A percentile compares a stretch with the other conserved stretches of the same genome.
phyloP scores from a whole-genome alignment of 2,797 vertebrate genomes.

The Myioborus miniatus region DNA sequence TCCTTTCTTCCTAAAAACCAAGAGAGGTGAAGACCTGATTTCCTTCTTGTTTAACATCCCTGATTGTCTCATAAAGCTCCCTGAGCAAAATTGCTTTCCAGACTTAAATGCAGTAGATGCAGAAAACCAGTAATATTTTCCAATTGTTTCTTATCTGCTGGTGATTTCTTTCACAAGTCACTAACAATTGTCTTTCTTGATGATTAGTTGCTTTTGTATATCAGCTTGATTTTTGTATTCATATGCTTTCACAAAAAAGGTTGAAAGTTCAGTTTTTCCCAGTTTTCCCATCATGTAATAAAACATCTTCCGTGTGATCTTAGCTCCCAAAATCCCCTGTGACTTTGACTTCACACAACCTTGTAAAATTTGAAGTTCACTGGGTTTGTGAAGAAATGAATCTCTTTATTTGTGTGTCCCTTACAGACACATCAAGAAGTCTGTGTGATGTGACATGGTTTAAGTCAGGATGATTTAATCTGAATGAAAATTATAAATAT shows the following conservation, averaged over 20 bases:
- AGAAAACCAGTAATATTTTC: conserved; percentile 26
- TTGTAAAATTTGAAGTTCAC: conserved; percentile 33
- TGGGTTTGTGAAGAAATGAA: not conserved
- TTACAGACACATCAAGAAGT: not conserved
- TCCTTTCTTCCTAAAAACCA: conserved; percentile 9
- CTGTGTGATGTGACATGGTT: not conserved
- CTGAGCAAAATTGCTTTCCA: not conserved
- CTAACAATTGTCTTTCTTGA: conserved; percentile 30
- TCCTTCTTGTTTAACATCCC: not conserved
- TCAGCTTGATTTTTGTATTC: conserved; percentile 46
- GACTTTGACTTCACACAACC: conserved; percentile 10
- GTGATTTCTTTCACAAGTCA: conserved; percentile 28
- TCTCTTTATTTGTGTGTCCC: not conserved
- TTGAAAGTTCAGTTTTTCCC: conserved; percentile 57
- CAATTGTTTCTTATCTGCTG: conserved; percentile 57
- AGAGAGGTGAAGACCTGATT: conserved; percentile 25
- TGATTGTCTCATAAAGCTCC: conserved; percentile 7
- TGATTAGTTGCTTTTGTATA: conserved; percentile 40
- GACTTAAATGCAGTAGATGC: not conserved
- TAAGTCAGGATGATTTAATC: not conserved
- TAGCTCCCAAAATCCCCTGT: not conserved
- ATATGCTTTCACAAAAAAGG: conserved; percentile 41
- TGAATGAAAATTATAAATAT: not conserved
- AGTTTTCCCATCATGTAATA: conserved; percentile 37
- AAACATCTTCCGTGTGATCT: conserved; percentile 28